Evolutionary conservation across 2,113 vertebrate genomes (phyloP).

Genomic region (Vulpes lagopus): DNA sequence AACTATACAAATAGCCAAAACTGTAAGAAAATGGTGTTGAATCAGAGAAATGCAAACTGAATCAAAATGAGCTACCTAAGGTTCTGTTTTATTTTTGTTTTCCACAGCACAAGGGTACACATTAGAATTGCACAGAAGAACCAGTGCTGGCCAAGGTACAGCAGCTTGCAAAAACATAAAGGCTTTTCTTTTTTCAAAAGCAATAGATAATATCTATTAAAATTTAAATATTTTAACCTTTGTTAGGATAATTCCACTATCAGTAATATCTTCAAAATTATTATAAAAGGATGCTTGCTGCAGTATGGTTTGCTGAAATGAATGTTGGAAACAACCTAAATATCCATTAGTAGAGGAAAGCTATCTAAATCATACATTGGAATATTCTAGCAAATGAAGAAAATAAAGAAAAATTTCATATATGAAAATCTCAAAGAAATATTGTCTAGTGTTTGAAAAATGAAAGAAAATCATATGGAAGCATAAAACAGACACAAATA

Average conservation of each 20-base stretch:
- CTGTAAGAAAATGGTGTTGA: not conserved
- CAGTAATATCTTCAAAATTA: not conserved
- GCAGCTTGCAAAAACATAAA: not conserved
- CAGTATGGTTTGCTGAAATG: not conserved
- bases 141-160: not conserved
- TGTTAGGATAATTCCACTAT: not conserved
- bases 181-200: not conserved
- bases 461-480: not conserved
- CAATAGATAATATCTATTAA: not conserved
- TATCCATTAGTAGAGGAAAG: not conserved
- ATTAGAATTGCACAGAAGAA: not conserved
- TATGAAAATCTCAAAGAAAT: not conserved
- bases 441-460: not conserved
- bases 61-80: not conserved
- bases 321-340: not conserved
- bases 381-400: not conserved
- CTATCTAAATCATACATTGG: not conserved
- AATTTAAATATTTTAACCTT: not conserved
- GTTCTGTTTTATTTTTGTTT: not conserved
- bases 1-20: not conserved
- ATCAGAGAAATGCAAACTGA: not conserved
- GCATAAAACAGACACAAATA: not conserved
- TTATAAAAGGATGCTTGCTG: not conserved
- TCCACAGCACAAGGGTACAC: not conserved
- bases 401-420: not conserved